Conservation (phyloP, 2,113 vertebrate species). For the Poeciliopsis turrubarensis region DNA sequence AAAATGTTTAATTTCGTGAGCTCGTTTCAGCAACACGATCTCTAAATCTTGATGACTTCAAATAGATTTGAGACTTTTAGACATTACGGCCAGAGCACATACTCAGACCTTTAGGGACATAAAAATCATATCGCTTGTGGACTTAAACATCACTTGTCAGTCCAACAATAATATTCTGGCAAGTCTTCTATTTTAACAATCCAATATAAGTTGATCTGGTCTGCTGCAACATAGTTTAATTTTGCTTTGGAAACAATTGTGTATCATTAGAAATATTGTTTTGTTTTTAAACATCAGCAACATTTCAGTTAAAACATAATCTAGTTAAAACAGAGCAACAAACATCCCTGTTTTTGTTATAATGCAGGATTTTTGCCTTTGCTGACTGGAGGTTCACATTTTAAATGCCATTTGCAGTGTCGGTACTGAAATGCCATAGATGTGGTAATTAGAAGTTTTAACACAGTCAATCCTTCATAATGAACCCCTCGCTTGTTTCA, state of each 20-base stretch:
- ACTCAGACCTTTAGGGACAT: neutral
- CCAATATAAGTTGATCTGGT: too few relatives aligned
- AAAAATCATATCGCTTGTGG: neutral
- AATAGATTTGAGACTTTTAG: slow-evolving; percentile 1
- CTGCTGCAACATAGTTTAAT: too few relatives aligned
- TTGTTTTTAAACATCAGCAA: neutral
- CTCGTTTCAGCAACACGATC: neutral
- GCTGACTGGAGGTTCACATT: slow-evolving; percentile 1
- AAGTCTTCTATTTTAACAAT: too few relatives aligned
- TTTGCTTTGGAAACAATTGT: too few relatives aligned
- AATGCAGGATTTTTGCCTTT: neutral
- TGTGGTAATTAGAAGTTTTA: slow-evolving; percentile 26
- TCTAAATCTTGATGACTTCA: neutral
- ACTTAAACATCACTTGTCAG: neutral
- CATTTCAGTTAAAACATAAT: neutral
- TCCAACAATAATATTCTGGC: neutral
- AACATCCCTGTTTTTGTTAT: neutral
- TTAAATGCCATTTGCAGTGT: slow-evolving; percentile 45
- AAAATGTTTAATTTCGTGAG: neutral
- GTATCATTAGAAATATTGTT: neutral
- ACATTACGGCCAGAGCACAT: neutral
- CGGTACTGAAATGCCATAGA: slow-evolving; percentile 33
- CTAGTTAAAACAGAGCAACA: neutral
- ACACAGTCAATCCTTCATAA: slow-evolving; percentile 27
- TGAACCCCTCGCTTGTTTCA: slow-evolving; percentile 35